Conservation (phyloP, 2,797 vertebrate genomes). For the Aplochiton taeniatus region DNA sequence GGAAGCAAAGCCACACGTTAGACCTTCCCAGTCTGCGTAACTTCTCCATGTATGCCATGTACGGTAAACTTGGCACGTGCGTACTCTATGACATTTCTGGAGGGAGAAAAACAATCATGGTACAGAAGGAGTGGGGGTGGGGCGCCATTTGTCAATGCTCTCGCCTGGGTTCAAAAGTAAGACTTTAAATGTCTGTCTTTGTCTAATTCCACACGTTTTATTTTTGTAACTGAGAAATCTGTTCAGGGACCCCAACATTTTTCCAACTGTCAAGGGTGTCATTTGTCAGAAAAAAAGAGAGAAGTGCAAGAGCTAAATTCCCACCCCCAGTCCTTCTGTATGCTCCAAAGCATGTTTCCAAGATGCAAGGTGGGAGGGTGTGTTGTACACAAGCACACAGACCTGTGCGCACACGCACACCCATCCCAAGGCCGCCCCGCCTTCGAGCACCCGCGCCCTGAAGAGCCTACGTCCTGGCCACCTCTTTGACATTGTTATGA, state of each 20-base stretch:
- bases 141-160: constrained; percentile 78
- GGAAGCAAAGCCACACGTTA: constrained; percentile 52
- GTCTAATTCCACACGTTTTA: constrained; percentile 83
- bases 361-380: constrained; percentile 61
- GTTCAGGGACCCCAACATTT: constrained; percentile 82
- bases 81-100: constrained; percentile 75
- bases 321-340: constrained; percentile 86
- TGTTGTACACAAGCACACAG: constrained; percentile 32
- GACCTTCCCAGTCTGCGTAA: constrained; percentile 70
- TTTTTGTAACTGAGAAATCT: constrained; percentile 85
- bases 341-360: constrained; percentile 70
- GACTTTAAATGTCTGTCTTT: constrained; percentile 82
- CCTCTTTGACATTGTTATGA: constrained; percentile 33
- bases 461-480: constrained; percentile 7
- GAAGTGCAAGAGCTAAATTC: constrained; percentile 68
- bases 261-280: constrained; percentile 82
- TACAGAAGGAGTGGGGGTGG: constrained; percentile 83
- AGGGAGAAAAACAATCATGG: constrained; percentile 71
- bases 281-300: constrained; percentile 71
- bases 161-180: constrained; percentile 81
- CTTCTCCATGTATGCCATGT: constrained; percentile 59
- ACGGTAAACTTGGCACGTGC: constrained; percentile 62
- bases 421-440: background rate
- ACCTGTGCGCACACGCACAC: constrained; percentile 5
- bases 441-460: background rate